Percentiles rank a stretch among this genome's conserved stretches.
Evolutionary conservation across 2,113 vertebrate genomes (phyloP).

Genomic region (Seriola rivoliana): DNA sequence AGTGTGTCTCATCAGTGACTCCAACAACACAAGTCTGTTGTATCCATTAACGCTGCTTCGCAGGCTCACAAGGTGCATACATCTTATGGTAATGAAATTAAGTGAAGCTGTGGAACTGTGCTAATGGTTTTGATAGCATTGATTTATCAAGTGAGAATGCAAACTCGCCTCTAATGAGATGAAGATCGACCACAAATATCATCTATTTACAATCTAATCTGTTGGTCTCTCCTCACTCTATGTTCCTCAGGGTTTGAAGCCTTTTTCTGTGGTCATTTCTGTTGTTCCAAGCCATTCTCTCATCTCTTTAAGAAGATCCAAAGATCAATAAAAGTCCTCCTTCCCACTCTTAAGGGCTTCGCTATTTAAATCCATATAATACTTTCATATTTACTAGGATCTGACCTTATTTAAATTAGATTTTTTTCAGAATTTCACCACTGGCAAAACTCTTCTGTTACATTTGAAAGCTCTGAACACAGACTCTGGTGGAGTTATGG

Average conservation of each 20-base stretch:
- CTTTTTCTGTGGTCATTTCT: not conserved
- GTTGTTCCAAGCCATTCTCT: slow-evolving; percentile 2
- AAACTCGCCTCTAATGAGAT: slow-evolving; percentile 45
- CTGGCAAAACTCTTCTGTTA: not conserved
- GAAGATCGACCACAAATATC: slow-evolving; percentile 29
- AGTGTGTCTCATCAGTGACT: not conserved
- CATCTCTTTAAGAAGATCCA: not conserved
- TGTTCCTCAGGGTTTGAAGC: not conserved
- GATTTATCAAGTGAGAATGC: slow-evolving; percentile 46
- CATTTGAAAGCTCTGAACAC: not conserved
- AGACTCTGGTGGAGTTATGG: not conserved
- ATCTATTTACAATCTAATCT: not conserved
- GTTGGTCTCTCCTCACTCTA: not conserved
- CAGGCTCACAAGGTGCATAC: slow-evolving; percentile 20
- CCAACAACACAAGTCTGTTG: slow-evolving; percentile 3
- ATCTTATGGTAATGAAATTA: slow-evolving; percentile 29
- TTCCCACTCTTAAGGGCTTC: not conserved
- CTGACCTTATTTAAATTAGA: not conserved
- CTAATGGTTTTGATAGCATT: slow-evolving; percentile 34
- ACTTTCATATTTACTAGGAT: not conserved
- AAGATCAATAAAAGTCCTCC: slow-evolving; percentile 17
- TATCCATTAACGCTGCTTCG: slow-evolving; percentile 20
- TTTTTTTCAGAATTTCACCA: not conserved
- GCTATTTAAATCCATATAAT: not conserved
- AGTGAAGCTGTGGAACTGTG: slow-evolving; percentile 32